These are phyloP conservation scores for Phataginus tetradactyla DNA, from an alignment of 2,797 vertebrate genomes.

Conservation along the genomic window DNA sequence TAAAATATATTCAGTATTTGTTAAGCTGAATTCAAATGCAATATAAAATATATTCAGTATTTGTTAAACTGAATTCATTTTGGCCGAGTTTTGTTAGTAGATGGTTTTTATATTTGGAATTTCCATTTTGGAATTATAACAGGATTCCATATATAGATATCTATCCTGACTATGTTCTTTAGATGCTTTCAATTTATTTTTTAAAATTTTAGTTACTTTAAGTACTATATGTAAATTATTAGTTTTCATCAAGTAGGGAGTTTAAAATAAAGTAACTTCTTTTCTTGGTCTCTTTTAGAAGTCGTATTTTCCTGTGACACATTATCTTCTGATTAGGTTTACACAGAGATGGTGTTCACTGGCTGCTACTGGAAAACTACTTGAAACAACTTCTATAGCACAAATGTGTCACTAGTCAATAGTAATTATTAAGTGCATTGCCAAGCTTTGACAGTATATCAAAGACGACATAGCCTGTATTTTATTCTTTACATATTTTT, in stretches of 20 bases:
- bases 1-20: conserved; percentile 6
- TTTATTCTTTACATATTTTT: neutral
- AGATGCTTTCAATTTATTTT: neutral
- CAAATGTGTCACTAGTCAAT: conserved; percentile 21
- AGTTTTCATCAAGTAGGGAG: conserved; percentile 17
- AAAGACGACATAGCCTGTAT: neutral
- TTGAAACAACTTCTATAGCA: neutral
- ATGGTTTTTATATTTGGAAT: conserved; percentile 14
- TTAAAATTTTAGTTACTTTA: neutral
- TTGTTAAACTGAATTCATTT: conserved; percentile 9
- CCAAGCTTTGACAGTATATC: conserved; percentile 1
- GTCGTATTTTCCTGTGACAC: conserved; percentile 15
- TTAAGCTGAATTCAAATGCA: neutral
- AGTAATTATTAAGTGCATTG: conserved; percentile 25
- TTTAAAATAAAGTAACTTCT: conserved; percentile 53
- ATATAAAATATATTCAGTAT: neutral
- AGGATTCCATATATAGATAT: neutral
- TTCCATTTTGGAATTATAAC: neutral
- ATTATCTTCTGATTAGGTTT: conserved; percentile 16
- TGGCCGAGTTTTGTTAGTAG: conserved; percentile 6
- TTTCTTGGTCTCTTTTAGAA: conserved; percentile 2
- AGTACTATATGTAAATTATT: conserved; percentile 21
- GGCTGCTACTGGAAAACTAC: conserved; percentile 1
- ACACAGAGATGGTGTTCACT: conserved; percentile 4
- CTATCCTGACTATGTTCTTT: neutral